A percentile compares a stretch with the other conserved stretches of the same genome.
Evolutionary conservation across 2,797 vertebrate genomes (phyloP).

Genomic region (Ataeniobius toweri): DNA sequence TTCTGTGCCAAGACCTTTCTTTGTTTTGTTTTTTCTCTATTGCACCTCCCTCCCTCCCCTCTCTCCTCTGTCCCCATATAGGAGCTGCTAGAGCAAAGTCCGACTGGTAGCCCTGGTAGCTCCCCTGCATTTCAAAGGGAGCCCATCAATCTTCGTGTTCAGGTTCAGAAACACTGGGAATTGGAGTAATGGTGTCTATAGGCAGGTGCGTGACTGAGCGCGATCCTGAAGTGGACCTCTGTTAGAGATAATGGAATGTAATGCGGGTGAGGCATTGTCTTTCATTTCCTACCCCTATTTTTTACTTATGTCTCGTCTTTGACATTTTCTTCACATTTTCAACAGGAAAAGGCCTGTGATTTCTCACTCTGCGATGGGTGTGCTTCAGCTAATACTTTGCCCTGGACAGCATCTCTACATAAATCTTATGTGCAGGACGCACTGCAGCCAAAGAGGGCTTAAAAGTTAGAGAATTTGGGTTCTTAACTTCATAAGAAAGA

Average conservation of each 20-base stretch:
- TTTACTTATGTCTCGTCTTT: slow-evolving; percentile 23
- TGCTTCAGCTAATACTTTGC: slow-evolving; percentile 49
- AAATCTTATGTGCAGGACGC: slow-evolving; percentile 52
- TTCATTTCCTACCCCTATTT: slow-evolving; percentile 13
- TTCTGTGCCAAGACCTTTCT: slow-evolving; percentile 30
- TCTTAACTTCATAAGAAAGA: slow-evolving; percentile 32
- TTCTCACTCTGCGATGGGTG: slow-evolving; percentile 46
- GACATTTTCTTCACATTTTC: slow-evolving; percentile 27
- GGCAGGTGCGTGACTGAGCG: slow-evolving; percentile 8
- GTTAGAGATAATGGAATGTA: slow-evolving; percentile 57
- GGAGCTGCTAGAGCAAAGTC: slow-evolving; percentile 40
- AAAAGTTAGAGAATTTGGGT: slow-evolving; percentile 35
- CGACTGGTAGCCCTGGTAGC: slow-evolving; percentile 48
- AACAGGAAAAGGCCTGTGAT: slow-evolving; percentile 21
- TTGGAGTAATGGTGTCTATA: slow-evolving; percentile 28
- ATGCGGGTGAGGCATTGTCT: slow-evolving; percentile 37
- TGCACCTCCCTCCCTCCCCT: not conserved
- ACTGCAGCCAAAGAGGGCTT: slow-evolving; percentile 36
- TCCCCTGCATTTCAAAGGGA: slow-evolving; percentile 61
- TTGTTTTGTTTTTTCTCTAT: slow-evolving; percentile 16
- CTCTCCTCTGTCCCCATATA: slow-evolving; percentile 51
- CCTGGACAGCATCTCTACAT: slow-evolving; percentile 49
- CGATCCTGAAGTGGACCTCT: slow-evolving; percentile 35
- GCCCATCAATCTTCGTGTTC: slow-evolving; percentile 63
- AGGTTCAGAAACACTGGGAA: slow-evolving; percentile 37